A percentile compares a stretch with the other conserved stretches of the same genome.
Evolutionary conservation across 2,113 vertebrate genomes (phyloP).

Genomic region (Ranitomeya variabilis): DNA sequence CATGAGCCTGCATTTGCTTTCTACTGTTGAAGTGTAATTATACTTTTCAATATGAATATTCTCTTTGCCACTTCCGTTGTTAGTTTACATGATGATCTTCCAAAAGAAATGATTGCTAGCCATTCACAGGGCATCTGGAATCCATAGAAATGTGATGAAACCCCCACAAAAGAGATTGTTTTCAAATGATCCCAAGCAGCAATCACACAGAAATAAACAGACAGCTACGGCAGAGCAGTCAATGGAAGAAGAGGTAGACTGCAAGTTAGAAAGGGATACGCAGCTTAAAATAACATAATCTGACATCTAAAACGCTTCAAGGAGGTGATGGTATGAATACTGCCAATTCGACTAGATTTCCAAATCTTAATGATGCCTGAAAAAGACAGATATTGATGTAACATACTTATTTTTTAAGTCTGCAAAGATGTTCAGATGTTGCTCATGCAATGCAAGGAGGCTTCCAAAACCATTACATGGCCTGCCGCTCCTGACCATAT

Average conservation of each 20-base stretch:
- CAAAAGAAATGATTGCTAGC: slow-evolving; percentile 9
- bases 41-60: neutral
- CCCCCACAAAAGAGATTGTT: neutral
- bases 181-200: slow-evolving; percentile 10
- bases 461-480: no score
- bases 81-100: neutral
- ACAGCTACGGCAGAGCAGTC: neutral
- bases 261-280: neutral
- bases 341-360: neutral
- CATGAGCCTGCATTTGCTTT: neutral
- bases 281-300: neutral
- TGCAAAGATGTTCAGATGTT: no score
- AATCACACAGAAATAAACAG: slow-evolving; percentile 21
- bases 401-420: no score
- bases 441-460: no score
- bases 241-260: neutral
- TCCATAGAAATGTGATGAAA: neutral
- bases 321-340: neutral
- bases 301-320: neutral
- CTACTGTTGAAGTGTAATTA: neutral
- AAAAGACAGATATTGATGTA: no score
- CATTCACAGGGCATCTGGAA: slow-evolving; percentile 4
- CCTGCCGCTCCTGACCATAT: no score
- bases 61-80: neutral
- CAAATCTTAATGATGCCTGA: neutral